Evolutionary conservation across 2,113 vertebrate species (phyloP), one percentile per base, ranked within the genome.

Genomic region (Cyprinodon variegatus): DNA sequence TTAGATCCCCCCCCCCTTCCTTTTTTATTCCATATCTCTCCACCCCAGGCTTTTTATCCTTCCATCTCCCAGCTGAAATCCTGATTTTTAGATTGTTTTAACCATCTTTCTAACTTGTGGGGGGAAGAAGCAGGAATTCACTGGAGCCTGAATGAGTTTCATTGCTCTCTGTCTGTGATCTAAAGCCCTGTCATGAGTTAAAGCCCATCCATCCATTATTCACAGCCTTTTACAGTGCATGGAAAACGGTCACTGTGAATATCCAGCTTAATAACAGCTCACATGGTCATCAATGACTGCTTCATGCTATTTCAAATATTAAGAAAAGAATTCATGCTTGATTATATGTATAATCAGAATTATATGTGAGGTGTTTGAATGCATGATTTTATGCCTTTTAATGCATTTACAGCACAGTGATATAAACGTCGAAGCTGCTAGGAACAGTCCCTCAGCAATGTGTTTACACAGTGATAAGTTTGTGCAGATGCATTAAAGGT

Each of bases 31-130:
- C 45, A 65, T 43, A 45, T 85, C 61, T 79, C 68, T 62, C 62
- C 61, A 65, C 22, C 60, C 39, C 62, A 66, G 77, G 66, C 80
- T 65, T 82, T 85, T 88, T 83, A 79, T 84, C 76, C 81, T 81
- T 71, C 82, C 61, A 65, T 76, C 70, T 77, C 70, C 17, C 76
- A 0, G 13, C 87, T 83, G 86, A 92, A 82, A 40, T 69, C 77
- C 77, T 77, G 79, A 91, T 86, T 85, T 74, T 89, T 57, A 91
- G 86, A 90, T 93, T 89, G 88, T 82, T 90, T 86, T 88, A 83
- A 88, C 59, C 60, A 81, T 62, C 11, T 39, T 59, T 69, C 64
- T 70, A 69, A 39, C 64, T 57, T 65, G 43, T 29, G n/a, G 82
- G 86, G 79, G 83, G 65, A 62, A 61, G 81, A 61, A 70, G 40